Base-by-base conservation (phyloP, 2,888 invertebrate species). In the Leptinotarsa juncta region DNA sequence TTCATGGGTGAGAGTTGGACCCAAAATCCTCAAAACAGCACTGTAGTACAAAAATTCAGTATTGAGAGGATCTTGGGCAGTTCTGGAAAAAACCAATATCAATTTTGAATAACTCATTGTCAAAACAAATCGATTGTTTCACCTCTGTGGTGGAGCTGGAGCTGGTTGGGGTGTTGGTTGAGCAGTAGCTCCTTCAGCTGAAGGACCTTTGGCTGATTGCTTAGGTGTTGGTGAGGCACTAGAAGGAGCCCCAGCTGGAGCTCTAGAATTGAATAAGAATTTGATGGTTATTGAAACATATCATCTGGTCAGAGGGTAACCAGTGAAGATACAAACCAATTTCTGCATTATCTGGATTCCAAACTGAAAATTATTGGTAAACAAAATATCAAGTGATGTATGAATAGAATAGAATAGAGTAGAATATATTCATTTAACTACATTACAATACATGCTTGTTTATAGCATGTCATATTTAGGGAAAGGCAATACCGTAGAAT, bases 1-100 rank as follows among this genome's bases (percentile, higher is more conserved):
- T 50, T 86, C 85, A 66, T 84, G 84, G 1, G 88, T 86, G 66
- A 90, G 77, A 0, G 87, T 84, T 0, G 88, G 88, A 3, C 87
- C 87, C 67, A 89, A 79, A 42, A 88, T 85, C 81, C 86, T 86
- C 51, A 90, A 83, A 7, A 88, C 86, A 2, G 89, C 85, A 67
- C 88, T 88, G 82, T 89, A 90, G 84, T 90, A 90, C 62, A 89
- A 82, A 77, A 89, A 89, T 83, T 90, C 90, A 3, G 88, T 89
- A 73, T 89, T 88, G 3, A 89, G 81, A 3, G 88, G 85, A 78
- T 89, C 89, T 53, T 79, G 80, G 2, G 71, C 75, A 16, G 73
- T 55, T 42, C 77, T 77, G 48, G 70, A 75, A 57, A 14, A 1
- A 4, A 14, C 2, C 4, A 14, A 20, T 5, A 10, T n/a, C 5